A percentile compares a stretch with the other conserved stretches of the same genome.
Evolutionary conservation across 1,140 invertebrate genomes (phyloP).

Genomic region (Penaeus vannamei): DNA sequence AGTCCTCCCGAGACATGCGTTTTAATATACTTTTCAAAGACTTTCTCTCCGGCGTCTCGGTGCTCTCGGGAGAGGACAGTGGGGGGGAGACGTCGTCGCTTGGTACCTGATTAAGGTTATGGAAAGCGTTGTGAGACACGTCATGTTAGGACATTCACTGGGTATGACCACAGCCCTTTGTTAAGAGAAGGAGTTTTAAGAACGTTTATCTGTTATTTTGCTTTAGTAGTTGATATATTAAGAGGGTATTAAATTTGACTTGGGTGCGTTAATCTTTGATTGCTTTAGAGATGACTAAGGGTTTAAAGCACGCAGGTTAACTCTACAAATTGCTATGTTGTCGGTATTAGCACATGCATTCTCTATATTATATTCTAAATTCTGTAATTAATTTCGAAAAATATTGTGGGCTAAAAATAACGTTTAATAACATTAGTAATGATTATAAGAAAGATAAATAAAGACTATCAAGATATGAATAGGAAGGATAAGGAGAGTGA

Average conservation of each 20-base stretch:
- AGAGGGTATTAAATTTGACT: too few relatives aligned
- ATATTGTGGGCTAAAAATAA: neutral
- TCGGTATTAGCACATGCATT: too few relatives aligned
- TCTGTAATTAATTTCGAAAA: neutral
- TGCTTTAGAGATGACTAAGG: too few relatives aligned
- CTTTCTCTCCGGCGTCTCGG: conserved; percentile 85
- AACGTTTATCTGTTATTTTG: too few relatives aligned
- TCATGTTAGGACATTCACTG: too few relatives aligned
- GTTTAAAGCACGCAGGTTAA: too few relatives aligned
- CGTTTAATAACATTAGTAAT: conserved; percentile 4
- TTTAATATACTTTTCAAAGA: conserved; percentile 89
- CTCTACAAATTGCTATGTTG: too few relatives aligned
- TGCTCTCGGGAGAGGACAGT: conserved; percentile 79
- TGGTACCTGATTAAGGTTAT: conserved; percentile 48
- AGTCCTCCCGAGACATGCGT: conserved; percentile 80
- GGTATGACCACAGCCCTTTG: conserved; percentile 11
- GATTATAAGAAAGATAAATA: neutral
- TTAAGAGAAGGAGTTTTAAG: neutral
- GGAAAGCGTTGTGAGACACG: neutral
- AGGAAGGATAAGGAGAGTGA: conserved; percentile 1
- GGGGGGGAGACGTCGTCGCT: conserved; percentile 67
- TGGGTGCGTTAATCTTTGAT: too few relatives aligned
- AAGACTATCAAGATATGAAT: neutral
- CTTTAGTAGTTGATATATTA: too few relatives aligned
- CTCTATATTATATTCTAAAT: neutral